Conservation (phyloP, 1,140 invertebrate genomes). For the Camponotus vicinus region DNA sequence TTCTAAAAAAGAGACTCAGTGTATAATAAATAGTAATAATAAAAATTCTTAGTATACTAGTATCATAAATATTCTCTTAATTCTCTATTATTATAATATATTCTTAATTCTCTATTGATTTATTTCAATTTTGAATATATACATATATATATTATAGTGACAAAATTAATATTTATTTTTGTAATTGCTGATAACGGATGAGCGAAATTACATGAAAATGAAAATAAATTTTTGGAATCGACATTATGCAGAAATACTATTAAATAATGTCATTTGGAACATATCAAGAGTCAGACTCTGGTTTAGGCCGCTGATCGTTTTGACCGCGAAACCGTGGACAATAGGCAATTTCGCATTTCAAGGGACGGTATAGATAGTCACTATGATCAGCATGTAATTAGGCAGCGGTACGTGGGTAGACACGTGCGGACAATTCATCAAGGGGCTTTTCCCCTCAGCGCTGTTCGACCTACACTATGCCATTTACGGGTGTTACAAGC, state of each 20-base stretch:
- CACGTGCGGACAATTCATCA: slow-evolving; percentile 86
- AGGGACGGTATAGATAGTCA: slow-evolving; percentile 82
- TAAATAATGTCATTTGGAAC: slow-evolving; percentile 63
- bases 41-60: no score
- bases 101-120: not conserved
- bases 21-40: not conserved
- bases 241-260: slow-evolving; percentile 8
- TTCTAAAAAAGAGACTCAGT: not conserved
- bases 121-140: not conserved
- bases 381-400: slow-evolving; percentile 86
- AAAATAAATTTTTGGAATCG: not conserved
- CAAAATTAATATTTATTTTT: not conserved
- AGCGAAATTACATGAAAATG: not conserved
- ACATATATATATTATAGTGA: not conserved
- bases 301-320: slow-evolving; percentile 69
- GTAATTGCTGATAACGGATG: not conserved
- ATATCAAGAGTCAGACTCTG: slow-evolving; percentile 68
- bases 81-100: no score
- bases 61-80: no score
- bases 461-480: slow-evolving; percentile 77
- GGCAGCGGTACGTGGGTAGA: slow-evolving; percentile 82
- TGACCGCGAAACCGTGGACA: slow-evolving; percentile 82
- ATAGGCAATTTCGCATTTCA: slow-evolving; percentile 83
- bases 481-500: slow-evolving; percentile 82
- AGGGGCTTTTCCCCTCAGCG: slow-evolving; percentile 78